Evolutionary conservation across 2,113 vertebrate genomes (phyloP).

Genomic region (Sinocyclocheilus maitianheensis): DNA sequence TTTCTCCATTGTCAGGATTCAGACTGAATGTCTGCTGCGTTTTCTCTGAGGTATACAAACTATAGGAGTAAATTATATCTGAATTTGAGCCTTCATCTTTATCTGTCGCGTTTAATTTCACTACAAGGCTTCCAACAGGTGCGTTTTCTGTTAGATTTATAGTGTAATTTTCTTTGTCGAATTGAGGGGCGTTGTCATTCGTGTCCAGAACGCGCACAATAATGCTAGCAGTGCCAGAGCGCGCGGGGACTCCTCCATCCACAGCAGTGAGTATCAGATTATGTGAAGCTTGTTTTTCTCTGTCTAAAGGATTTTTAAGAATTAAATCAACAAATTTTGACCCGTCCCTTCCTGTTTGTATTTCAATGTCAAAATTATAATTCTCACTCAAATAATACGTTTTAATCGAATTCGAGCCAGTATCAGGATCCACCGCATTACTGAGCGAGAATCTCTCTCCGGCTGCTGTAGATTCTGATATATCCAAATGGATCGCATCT

Average conservation of each 20-base stretch:
- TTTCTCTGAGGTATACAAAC: conserved; percentile 52
- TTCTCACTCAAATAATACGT: background rate
- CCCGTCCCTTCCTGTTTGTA: conserved; percentile 57
- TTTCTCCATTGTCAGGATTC: conserved; percentile 69
- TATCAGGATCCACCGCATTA: background rate
- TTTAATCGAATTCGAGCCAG: background rate
- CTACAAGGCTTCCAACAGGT: conserved; percentile 42
- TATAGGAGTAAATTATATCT: conserved; percentile 52
- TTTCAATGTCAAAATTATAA: conserved; percentile 34
- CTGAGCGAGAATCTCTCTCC: background rate
- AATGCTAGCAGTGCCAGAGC: conserved; percentile 51
- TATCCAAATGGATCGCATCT: background rate
- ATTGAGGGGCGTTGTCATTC: conserved; percentile 62
- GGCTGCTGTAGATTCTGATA: background rate
- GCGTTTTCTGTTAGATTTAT: conserved; percentile 57
- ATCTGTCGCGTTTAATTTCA: conserved; percentile 57
- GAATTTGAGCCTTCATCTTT: conserved; percentile 58
- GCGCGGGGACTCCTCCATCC: conserved; percentile 59
- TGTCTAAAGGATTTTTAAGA: conserved; percentile 56
- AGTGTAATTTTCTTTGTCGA: conserved; percentile 51
- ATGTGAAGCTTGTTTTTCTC: conserved; percentile 52
- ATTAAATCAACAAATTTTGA: conserved; percentile 54
- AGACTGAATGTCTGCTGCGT: conserved; percentile 64
- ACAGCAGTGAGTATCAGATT: conserved; percentile 60
- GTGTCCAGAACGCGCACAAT: conserved; percentile 52